Evolutionary conservation across 2,113 vertebrate genomes (phyloP), one percentile per base, ranked within the genome.

Genomic region (Speoplatyrhinus poulsoni): DNA sequence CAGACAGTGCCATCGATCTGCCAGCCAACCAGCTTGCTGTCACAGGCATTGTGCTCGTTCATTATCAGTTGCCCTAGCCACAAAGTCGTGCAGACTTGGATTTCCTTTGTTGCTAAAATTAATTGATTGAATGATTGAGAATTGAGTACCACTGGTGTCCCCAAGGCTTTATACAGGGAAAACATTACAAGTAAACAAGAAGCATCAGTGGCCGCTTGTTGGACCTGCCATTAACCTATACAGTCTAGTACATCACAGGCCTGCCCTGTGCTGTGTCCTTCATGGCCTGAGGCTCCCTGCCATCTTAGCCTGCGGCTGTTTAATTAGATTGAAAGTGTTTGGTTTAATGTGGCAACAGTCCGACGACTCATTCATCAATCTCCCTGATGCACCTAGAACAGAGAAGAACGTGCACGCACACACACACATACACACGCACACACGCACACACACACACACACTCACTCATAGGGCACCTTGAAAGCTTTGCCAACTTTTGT

Each of bases 261-360:
- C 62, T 54, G 68, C 46, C 67, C 69, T 82, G 67, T 63, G 66
- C 55, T 55, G 56, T 79, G 82, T 82, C 85, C 85, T 91, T 87
- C 65, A 84, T 73, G 58, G 1, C 11, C 66, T 56, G 11, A 69
- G 74, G 58, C 63, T 67, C 49, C 46, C 66, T 67, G 67, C 60
- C 66, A 60, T 72, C 52, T 60, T 55, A 36, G 52, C 69, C 75
- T 62, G 63, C 62, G 57, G 57, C 57, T 55, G 54, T 41, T 9
- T 79, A 73, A 84, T 88, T 83, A 56, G 67, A 80, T 70, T 81
- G 65, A 82, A 72, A 65, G 47, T 81, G 63, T 52, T 58, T 61
- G 70, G 61, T 86, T 85, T 74, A 80, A 82, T 69, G 66, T 87
- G 82, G 85, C 79, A 81, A 80, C 87, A 74, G 59, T 77, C 74